Evolutionary conservation across 1,140 invertebrate species (phyloP), one percentile per base, ranked within the genome.

Genomic region (Battus philenor): DNA sequence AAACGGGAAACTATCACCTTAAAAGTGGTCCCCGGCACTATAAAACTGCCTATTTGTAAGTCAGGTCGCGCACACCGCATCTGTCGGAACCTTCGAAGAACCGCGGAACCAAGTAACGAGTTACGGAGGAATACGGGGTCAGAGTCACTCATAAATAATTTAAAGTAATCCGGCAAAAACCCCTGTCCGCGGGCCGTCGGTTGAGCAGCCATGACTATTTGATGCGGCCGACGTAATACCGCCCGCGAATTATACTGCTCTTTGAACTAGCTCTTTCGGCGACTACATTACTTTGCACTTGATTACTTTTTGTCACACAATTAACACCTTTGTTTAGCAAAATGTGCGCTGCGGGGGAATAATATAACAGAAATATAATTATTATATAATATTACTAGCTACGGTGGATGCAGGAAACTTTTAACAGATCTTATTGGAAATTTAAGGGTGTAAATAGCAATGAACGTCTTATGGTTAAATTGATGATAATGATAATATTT

Each of bases 141-240:
- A 72, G 65, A 74, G 58, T 59, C 66, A 65, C 76, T 83, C 79
- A 83, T 83, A 83, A 83, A 83, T 83, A 79, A 83, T 83, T 77
- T 80, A 83, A 71, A 74, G 62, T 79, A 73, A 83, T 79, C 66
- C 71, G 57, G 55, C 61, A 77, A 79, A 82, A 82, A 74, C 65
- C 68, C 66, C 58, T 73, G 67, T 73, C 68, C 67, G 59, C 57
- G 61, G 51, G 34, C 59, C 63, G 58, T 44, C 49, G 68, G 66
- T 68, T 67, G 58, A 56, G 55, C 47, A 58, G 49, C 53, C 66
- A 77, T 80, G 65, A 76, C 69, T 77, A 76, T 75, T 80, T 77
- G 54, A 77, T 74, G 72, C 52, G 54, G 50, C 51, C 50, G 62
- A 59, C 59, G 64, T 67, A 71, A 70, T 67, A 60, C 71, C 55